A percentile compares a stretch with the other conserved stretches of the same genome.
Evolutionary conservation across 2,888 invertebrate species (phyloP).

Genomic region (Drosophila atripex): DNA sequence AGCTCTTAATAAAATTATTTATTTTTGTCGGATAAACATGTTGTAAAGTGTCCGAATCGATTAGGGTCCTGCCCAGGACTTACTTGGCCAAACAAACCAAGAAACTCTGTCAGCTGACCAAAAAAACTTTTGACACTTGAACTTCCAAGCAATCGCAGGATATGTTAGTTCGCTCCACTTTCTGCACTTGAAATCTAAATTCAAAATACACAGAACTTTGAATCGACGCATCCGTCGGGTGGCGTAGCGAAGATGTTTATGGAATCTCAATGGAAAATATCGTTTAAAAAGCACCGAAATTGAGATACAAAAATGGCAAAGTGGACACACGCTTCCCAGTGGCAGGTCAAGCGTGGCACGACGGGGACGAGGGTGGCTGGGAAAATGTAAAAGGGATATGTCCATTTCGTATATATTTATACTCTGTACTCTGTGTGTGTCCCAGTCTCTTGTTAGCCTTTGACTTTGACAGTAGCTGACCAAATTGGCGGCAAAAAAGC

Average conservation of each 20-base stretch:
- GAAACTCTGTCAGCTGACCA: slow-evolving; percentile 52
- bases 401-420: not conserved
- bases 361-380: not conserved
- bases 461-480: slow-evolving; percentile 62
- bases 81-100: slow-evolving; percentile 41
- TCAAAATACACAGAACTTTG: slow-evolving; percentile 19
- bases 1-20: slow-evolving; percentile 35
- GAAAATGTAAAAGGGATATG: slow-evolving; percentile 21
- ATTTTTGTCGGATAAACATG: slow-evolving; percentile 28
- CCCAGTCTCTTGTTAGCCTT: slow-evolving; percentile 54
- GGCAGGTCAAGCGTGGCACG: slow-evolving; percentile 16
- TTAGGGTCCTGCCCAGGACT: slow-evolving; percentile 27
- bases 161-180: slow-evolving; percentile 41
- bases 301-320: slow-evolving; percentile 25
- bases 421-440: not conserved
- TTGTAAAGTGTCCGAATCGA: slow-evolving; percentile 47
- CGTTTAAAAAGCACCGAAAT: slow-evolving; percentile 30
- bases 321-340: slow-evolving; percentile 22
- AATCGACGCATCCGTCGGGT: not conserved
- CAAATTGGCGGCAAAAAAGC: slow-evolving; percentile 38
- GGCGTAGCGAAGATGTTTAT: slow-evolving; percentile 19
- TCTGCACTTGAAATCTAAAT: slow-evolving; percentile 36
- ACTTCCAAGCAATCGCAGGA: slow-evolving; percentile 17
- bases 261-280: slow-evolving; percentile 35
- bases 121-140: slow-evolving; percentile 55